Evolutionary conservation across 2,113 vertebrate species (phyloP), one percentile per base, ranked within the genome.

Genomic region (Heteronetta atricapilla): DNA sequence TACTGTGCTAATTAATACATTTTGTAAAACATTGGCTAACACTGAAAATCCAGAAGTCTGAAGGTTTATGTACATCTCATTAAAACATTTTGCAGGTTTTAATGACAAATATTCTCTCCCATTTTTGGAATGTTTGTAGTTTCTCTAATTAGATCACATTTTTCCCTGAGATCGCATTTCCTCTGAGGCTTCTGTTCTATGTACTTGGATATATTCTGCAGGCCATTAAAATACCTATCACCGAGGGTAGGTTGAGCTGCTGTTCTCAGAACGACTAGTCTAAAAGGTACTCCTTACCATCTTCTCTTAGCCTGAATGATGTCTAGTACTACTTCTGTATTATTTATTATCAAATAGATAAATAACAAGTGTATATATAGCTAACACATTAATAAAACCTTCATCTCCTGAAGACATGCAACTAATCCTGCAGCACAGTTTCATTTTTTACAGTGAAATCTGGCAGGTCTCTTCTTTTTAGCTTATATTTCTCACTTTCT

Each of bases 141-240:
- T 0, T 18, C 63, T 94, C 94, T 97, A 95, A 97, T 97, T 96
- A 82, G 87, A 74, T 89, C 56, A 31, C 96, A 90, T 94, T 89
- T 96, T 93, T 72, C 44, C 60, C 33, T 7, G 56, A 88, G 82
- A 78, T 73, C 94, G 95, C 0, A 84, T 95, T 97, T 95, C 86
- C 80, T 94, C 84, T 92, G 93, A 95, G 72, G 20, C 23, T 86
- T 91, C 55, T 96, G 69, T 89, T 89, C 60, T 88, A 33, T 0
- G 1, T 78, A 67, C 62, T 80, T 74, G 81, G 55, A 92, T 92
- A 70, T 78, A 86, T 92, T 96, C 76, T 92, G 26, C 50, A 91
- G 42, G n/a, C 46, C 85, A 85, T 95, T 94, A 94, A 97, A 95
- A 56, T 68, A 90, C 46, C 73, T 68, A 70, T 23, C 84, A 91